Evolutionary conservation across 2,113 vertebrate species (phyloP).

Genomic region (Australoheros scitulus): DNA sequence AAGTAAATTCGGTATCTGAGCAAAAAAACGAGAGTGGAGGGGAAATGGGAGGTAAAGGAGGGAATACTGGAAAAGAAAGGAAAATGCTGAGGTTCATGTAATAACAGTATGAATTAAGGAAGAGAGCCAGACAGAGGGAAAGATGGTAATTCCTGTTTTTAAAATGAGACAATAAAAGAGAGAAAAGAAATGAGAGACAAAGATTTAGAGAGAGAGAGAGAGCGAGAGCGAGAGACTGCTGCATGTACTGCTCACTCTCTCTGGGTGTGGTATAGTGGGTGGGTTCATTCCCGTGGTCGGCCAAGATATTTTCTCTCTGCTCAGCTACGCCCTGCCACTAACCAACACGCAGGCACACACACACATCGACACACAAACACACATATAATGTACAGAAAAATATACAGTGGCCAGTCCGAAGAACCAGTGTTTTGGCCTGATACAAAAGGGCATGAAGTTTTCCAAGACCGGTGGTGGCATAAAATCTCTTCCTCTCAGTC

Average conservation of each 20-base stretch:
- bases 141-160: slow-evolving; percentile 24
- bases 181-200: slow-evolving; percentile 34
- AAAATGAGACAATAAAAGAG: slow-evolving; percentile 36
- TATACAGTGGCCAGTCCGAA: slow-evolving; percentile 47
- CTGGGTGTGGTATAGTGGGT: slow-evolving; percentile 77
- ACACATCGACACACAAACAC: slow-evolving; percentile 39
- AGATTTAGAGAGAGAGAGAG: slow-evolving; percentile 16
- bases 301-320: slow-evolving; percentile 75
- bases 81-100: not conserved
- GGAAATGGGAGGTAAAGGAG: not conserved
- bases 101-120: not conserved
- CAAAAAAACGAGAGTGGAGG: not conserved
- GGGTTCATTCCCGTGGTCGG: slow-evolving; percentile 70
- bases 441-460: slow-evolving; percentile 53
- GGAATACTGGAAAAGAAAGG: not conserved
- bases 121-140: slow-evolving; percentile 11
- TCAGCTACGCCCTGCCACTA: slow-evolving; percentile 73
- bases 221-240: slow-evolving; percentile 21
- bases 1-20: not conserved
- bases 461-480: slow-evolving; percentile 52
- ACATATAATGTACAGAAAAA: slow-evolving; percentile 68
- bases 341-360: slow-evolving; percentile 53
- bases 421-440: slow-evolving; percentile 51
- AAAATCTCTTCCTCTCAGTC: slow-evolving; percentile 22
- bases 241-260: slow-evolving; percentile 27